phyloP scores from a whole-genome alignment of 2,113 vertebrate genomes.

The Catharus bicknelli region DNA sequence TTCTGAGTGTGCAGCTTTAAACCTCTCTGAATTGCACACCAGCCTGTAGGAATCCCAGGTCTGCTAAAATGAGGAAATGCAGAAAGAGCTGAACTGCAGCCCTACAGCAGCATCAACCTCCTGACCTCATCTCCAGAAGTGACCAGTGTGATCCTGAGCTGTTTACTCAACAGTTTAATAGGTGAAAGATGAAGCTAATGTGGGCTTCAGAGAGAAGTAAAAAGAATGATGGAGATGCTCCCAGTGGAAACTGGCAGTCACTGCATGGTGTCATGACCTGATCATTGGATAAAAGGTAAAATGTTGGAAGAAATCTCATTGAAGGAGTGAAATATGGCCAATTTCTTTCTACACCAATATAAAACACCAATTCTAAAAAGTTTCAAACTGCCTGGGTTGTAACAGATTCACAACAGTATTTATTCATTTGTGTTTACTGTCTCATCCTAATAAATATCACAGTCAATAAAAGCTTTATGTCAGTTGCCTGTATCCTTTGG shows the following conservation, averaged over 20 bases:
- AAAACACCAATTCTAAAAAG: neutral
- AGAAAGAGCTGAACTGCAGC: neutral
- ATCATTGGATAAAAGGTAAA: neutral
- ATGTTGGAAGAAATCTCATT: conserved; percentile 17
- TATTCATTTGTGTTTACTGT: conserved; percentile 22
- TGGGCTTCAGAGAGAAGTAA: neutral
- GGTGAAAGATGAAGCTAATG: neutral
- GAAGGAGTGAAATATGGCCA: neutral
- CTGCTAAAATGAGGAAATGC: neutral
- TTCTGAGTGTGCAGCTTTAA: neutral
- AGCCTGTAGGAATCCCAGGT: neutral
- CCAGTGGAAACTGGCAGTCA: neutral
- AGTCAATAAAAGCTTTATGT: conserved; percentile 2
- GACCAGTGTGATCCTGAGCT: neutral
- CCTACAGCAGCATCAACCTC: neutral
- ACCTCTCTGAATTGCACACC: neutral
- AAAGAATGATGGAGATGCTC: neutral
- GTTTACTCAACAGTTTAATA: neutral
- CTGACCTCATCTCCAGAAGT: neutral
- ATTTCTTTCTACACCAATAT: neutral
- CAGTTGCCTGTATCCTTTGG: neutral
- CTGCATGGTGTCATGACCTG: neutral
- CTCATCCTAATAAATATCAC: conserved; percentile 12
- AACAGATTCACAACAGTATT: conserved; percentile 25
- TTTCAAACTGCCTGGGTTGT: conserved; percentile 4